Conservation (phyloP, 2,113 vertebrate genomes). For the Rallus limicola region DNA sequence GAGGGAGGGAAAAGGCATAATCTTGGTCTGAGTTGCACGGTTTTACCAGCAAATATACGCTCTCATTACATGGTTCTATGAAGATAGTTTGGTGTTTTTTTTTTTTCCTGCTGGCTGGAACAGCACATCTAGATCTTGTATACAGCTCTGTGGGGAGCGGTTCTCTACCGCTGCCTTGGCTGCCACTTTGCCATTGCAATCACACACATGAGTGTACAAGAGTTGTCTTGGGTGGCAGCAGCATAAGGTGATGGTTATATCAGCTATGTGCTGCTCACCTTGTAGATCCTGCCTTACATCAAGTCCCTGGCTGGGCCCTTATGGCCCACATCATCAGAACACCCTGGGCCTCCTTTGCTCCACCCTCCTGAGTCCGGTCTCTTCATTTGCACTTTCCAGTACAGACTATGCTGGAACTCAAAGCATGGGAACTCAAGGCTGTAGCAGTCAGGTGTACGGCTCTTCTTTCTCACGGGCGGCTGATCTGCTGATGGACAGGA, state of each 20-base stretch:
- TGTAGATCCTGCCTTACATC: background rate
- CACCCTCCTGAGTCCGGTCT: background rate
- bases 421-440: background rate
- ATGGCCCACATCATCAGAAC: background rate
- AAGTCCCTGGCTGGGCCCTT: background rate
- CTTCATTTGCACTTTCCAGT: background rate
- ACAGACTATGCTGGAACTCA: background rate
- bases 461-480: background rate
- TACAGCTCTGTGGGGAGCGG: background rate
- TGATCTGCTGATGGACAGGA: background rate
- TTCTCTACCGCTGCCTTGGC: background rate
- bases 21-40: background rate
- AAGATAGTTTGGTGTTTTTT: background rate
- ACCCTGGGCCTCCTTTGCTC: background rate
- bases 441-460: accelerated
- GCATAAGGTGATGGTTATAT: background rate
- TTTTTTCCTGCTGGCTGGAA: background rate
- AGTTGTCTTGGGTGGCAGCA: background rate
- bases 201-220: background rate
- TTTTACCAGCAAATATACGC: background rate
- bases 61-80: background rate
- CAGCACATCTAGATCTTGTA: background rate
- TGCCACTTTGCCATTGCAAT: background rate
- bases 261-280: background rate
- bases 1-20: background rate